Evolutionary conservation across 2,888 invertebrate genomes (phyloP).

Genomic region (Ecliptopera silaceata): DNA sequence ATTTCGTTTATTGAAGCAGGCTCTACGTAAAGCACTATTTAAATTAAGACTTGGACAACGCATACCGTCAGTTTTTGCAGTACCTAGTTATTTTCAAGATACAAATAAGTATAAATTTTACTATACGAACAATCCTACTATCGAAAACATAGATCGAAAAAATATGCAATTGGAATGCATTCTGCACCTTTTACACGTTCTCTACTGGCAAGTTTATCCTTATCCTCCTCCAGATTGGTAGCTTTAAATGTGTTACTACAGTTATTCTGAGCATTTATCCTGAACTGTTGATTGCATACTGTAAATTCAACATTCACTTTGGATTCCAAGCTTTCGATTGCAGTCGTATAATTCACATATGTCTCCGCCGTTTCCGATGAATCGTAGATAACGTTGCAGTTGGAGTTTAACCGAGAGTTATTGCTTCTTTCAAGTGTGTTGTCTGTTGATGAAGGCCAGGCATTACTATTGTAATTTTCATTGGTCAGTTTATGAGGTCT

Average conservation of each 20-base stretch:
- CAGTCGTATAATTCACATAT: conserved; percentile 46
- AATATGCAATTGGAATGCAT: too few relatives aligned
- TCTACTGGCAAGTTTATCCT: conserved; percentile 41
- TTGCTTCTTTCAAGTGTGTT: conserved; percentile 46
- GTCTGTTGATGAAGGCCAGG: conserved; percentile 49
- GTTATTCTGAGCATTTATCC: conserved; percentile 58
- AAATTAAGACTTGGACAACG: too few relatives aligned
- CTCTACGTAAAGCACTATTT: too few relatives aligned
- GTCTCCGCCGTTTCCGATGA: conserved; percentile 45
- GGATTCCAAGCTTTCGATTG: conserved; percentile 39
- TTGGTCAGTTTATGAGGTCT: conserved; percentile 42
- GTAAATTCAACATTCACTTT: conserved; percentile 47
- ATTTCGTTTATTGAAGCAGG: too few relatives aligned
- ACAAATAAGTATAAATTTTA: too few relatives aligned
- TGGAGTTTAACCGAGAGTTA: conserved; percentile 49
- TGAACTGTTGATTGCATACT: conserved; percentile 70
- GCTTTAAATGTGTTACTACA: conserved; percentile 40
- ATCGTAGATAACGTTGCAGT: conserved; percentile 49
- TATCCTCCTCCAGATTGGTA: conserved; percentile 55
- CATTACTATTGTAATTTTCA: conserved; percentile 47
- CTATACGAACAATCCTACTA: too few relatives aligned
- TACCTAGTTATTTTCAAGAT: too few relatives aligned
- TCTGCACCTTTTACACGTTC: conserved; percentile 50
- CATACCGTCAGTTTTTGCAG: too few relatives aligned
- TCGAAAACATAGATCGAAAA: too few relatives aligned